Evolutionary conservation across 2,888 invertebrate species (phyloP), one percentile per base, ranked within the genome.

Genomic region (Carcina quercana): DNA sequence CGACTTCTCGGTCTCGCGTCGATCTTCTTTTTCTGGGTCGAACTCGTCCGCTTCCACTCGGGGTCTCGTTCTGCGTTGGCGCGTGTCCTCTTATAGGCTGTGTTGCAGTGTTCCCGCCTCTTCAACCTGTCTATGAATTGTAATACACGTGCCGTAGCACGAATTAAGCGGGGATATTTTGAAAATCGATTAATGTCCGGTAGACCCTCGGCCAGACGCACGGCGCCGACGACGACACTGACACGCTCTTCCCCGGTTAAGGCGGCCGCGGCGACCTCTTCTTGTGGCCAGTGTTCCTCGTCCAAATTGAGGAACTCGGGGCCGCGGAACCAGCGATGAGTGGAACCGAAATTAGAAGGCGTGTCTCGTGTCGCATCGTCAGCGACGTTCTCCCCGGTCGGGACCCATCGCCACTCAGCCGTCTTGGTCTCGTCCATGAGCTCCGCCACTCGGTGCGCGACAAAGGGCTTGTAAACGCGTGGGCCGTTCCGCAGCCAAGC

Each of bases 391-490:
- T 35, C 13, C 2, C 31, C 30, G 0, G 44, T 34, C 1, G 50
- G 48, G 2, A 56, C 43, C 38, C 47, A 44, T 11, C 37, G 26
- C 53, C 49, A 53, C 5, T 50, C 41, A 1, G 14, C 12, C 2
- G 21, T 10, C n/a, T 32, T 35, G 1, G 40, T 40, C 3, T 35
- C 30, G 11, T 42, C 38, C 5, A 40, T 40, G n/a, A 43, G 39
- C 12, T 39, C 39, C 3, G 37, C 39, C n/a, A 40, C 20, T 4
- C 42, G 33, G 15, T 45, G 43, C 15, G 37, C 37, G 2, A 44
- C 38, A 13, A 33, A 44, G 0, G 42, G 32, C 15, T 43, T 35
- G 8, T 42, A 42, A 4, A 10, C 6, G 7, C 36, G 25, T 2
- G 40, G 37, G 19, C 34, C 32, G 7, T 33, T 31, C 2, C 34